These are phyloP conservation scores for Cephus rjabovi DNA, from an alignment of 2,888 invertebrate genomes.

Conservation along the genomic window DNA sequence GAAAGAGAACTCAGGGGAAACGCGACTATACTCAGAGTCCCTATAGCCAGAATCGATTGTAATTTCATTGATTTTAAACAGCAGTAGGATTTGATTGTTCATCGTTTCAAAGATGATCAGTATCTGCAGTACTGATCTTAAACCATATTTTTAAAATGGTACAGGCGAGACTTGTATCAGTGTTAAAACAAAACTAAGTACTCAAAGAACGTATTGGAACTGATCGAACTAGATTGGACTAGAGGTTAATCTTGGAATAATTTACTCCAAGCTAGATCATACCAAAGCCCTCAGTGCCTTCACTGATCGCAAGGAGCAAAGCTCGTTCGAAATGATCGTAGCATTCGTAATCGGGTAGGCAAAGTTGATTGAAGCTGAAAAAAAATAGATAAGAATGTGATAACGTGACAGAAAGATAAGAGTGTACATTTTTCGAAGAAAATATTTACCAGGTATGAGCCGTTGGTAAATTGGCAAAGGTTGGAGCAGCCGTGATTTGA, in stretches of 20 bases:
- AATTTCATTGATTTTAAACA: not conserved
- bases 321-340: slow-evolving; percentile 95
- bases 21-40: no score
- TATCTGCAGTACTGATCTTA: not conserved
- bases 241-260: slow-evolving; percentile 16
- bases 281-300: slow-evolving; percentile 95
- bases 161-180: not conserved
- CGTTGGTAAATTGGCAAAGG: slow-evolving; percentile 90
- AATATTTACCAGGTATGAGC: slow-evolving; percentile 88
- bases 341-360: slow-evolving; percentile 93
- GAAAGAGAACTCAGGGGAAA: no score
- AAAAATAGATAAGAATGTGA: slow-evolving; percentile 24
- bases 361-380: slow-evolving; percentile 93
- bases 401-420: slow-evolving; percentile 1
- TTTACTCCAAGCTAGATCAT: slow-evolving; percentile 69
- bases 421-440: not conserved
- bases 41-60: not conserved
- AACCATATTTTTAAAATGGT: not conserved
- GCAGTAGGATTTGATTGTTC: not conserved
- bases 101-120: not conserved
- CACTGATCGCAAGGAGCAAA: slow-evolving; percentile 90
- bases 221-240: slow-evolving; percentile 25
- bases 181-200: slow-evolving; percentile 29
- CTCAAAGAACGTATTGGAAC: slow-evolving; percentile 19
- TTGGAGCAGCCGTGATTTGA: slow-evolving; percentile 91